Percentiles rank a stretch among this genome's conserved stretches.
These are phyloP conservation scores for Dicrurus megarhynchus DNA, from an alignment of 2,113 vertebrate genomes.

Conservation along the genomic window DNA sequence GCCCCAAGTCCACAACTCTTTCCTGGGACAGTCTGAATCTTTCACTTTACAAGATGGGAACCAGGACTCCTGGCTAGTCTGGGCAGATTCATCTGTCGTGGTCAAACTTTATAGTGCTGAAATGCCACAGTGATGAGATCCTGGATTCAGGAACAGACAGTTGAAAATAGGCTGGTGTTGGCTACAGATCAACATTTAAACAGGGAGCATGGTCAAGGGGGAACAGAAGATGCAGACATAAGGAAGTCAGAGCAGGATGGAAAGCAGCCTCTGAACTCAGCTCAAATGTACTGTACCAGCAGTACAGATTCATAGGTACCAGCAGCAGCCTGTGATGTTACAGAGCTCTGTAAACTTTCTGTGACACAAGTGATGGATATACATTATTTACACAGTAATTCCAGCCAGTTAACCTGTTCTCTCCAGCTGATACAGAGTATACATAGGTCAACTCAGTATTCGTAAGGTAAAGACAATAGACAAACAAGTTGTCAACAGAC, in stretches of 20 bases:
- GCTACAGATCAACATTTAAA: not conserved
- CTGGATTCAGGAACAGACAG: not conserved
- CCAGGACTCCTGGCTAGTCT: not conserved
- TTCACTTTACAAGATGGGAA: not conserved
- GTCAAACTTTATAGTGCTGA: not conserved
- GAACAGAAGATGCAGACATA: not conserved
- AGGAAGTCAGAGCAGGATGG: not conserved
- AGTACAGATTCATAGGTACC: not conserved
- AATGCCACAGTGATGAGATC: not conserved
- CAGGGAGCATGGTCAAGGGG: not conserved
- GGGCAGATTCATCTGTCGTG: not conserved
- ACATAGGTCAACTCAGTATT: not conserved
- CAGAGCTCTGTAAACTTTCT: not conserved
- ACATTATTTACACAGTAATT: not conserved
- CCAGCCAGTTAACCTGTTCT: not conserved
- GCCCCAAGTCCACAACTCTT: not conserved
- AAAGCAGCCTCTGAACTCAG: not conserved
- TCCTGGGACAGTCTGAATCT: not conserved
- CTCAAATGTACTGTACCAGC: not conserved
- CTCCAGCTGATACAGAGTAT: not conserved
- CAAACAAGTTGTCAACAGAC: not conserved
- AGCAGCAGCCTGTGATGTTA: not conserved
- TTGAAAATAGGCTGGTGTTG: not conserved
- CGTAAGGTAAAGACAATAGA: not conserved
- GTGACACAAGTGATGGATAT: not conserved